These are phyloP conservation scores for Holacanthella duospinosa DNA, from an alignment of 2,888 invertebrate genomes.

Conservation along the genomic window DNA sequence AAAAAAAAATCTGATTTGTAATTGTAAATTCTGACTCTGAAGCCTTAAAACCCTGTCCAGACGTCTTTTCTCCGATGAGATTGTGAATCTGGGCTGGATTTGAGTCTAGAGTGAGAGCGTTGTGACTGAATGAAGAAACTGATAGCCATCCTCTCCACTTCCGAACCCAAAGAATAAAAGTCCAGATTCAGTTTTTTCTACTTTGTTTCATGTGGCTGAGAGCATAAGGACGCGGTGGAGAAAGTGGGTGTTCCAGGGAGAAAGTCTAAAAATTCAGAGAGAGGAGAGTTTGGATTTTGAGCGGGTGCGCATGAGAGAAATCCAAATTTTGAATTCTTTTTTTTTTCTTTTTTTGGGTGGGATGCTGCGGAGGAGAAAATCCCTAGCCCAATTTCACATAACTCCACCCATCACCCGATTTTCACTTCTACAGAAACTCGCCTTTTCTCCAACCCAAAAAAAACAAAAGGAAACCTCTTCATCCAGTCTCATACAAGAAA, in stretches of 20 bases:
- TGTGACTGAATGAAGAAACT: not conserved
- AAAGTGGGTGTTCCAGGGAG: conserved; percentile 26
- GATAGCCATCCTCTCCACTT: no score
- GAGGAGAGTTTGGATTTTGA: not conserved
- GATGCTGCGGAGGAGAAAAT: conserved; percentile 37
- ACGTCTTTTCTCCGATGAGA: not conserved
- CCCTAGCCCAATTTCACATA: conserved; percentile 34
- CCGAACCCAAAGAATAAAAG: no score
- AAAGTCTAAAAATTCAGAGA: conserved; percentile 22
- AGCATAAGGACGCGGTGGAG: not conserved
- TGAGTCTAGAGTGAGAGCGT: not conserved
- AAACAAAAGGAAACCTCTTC: not conserved
- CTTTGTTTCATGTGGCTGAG: not conserved
- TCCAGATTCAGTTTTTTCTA: conserved; percentile 15
- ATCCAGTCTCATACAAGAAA: no score
- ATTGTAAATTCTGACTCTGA: no score
- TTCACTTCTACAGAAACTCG: conserved; percentile 19
- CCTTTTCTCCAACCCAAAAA: not conserved
- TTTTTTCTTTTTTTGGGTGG: conserved; percentile 19
- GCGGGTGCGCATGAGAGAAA: conserved; percentile 24
- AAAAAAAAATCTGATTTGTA: not conserved
- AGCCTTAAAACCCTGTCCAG: not conserved
- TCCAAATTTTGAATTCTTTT: conserved; percentile 14
- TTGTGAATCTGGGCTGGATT: not conserved
- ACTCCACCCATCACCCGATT: conserved; percentile 35